phyloP scores from a whole-genome alignment of 1,140 invertebrate species.

The Zaprionus capensis region DNA sequence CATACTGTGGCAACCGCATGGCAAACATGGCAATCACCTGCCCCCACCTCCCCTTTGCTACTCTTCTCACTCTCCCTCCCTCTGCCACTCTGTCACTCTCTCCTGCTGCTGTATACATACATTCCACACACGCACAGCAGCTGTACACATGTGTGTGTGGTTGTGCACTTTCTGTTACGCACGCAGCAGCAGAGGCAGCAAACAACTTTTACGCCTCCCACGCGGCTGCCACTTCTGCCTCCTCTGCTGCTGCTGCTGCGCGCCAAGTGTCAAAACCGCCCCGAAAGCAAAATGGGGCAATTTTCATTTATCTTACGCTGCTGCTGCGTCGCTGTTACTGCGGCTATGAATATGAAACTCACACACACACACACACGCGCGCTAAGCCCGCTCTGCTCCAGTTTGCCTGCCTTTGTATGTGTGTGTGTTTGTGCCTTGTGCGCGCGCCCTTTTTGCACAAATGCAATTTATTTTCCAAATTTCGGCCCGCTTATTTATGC shows the following conservation, averaged over 20 bases:
- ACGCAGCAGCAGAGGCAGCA: constrained; percentile 61
- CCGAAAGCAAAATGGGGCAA: constrained; percentile 71
- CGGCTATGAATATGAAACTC: constrained; percentile 73
- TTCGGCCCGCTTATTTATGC: constrained; percentile 51
- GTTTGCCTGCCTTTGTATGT: constrained; percentile 46
- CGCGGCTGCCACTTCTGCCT: constrained; percentile 21
- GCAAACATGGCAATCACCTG: constrained; percentile 59
- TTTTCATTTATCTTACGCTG: constrained; percentile 67
- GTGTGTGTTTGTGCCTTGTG: constrained; percentile 37
- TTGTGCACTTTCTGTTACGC: constrained; percentile 63
- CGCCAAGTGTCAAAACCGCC: constrained; percentile 78
- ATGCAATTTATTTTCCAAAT: constrained; percentile 60
- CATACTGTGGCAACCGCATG: constrained; percentile 50
- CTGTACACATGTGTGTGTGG: constrained; percentile 20
- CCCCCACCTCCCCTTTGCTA: background rate
- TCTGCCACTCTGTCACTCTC: constrained; percentile 9
- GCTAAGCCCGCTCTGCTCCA: constrained; percentile 57
- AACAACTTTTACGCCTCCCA: constrained; percentile 70
- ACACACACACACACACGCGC: constrained; percentile 42
- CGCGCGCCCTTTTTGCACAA: constrained; percentile 64
- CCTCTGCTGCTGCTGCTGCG: constrained; percentile 55
- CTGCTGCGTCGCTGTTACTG: constrained; percentile 45
- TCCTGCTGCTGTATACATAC: constrained; percentile 10
- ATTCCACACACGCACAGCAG: constrained; percentile 10
- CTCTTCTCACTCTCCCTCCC: background rate